Base-by-base conservation (phyloP, 1,140 invertebrate genomes). In the Neuroterus valhalla region DNA sequence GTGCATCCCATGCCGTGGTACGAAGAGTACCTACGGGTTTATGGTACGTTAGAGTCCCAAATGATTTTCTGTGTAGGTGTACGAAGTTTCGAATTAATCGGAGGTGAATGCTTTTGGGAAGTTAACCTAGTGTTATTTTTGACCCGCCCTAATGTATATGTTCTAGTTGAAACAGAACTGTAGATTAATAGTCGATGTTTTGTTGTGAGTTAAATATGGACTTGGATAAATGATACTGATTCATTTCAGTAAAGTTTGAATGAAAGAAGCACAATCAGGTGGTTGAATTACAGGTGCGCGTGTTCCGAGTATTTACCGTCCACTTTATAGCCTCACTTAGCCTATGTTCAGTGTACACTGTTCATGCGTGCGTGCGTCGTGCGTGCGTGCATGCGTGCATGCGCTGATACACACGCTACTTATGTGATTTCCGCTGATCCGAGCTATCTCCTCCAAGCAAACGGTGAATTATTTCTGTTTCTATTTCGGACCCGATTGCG, bases 401-500 rank as follows among this genome's bases (percentile, higher is more conserved):
- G 12, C 23, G 21, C 1, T 62, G 26, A 62, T 62, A 62, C 55
- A 38, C 26, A 62, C 26, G 26, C 55, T 62, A 62, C 23, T 31
- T 62, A 62, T 62, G 26, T 62, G 26, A 62, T 62, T 62, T 62
- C 55, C 55, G 55, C 26, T 62, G 15, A 38, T 62, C 55, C 55
- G 26, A 62, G 55, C n/a, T 31, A 62, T 62, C 55, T 23, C 23
- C 23, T 62, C 55, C 55, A 62, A 55, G 12, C 21, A 55, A 55
- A 55, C 52, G 52, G 31, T 62, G 55, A 23, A 62, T 62, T 62
- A 62, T 62, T 62, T 31, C 55, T 62, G 31, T 62, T 62, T 62
- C 55, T 62, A 62, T 62, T 62, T 62, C 31, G 23, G 26, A 26
- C 55, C 31, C 12, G 55, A 62, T 62, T 62, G 26, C 55, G 55